Evolutionary conservation across 1,140 invertebrate genomes (phyloP).

Genomic region (Drosophila insularis): DNA sequence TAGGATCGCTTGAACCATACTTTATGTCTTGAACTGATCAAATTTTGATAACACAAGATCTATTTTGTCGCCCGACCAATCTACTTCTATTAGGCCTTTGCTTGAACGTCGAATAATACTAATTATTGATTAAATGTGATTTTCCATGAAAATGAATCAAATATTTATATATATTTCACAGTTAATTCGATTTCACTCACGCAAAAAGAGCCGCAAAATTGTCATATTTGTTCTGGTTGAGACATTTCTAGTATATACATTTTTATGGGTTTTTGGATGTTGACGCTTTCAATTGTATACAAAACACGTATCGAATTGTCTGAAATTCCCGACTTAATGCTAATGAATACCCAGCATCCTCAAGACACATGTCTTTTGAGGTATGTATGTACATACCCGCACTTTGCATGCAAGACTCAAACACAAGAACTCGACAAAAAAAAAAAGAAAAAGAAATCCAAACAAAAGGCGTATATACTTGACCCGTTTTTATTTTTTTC

Average conservation of each 20-base stretch:
- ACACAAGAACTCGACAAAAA: too few species aligned
- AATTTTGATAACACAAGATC: too few species aligned
- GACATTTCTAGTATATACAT: not conserved
- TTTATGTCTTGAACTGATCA: too few species aligned
- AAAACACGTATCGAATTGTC: not conserved
- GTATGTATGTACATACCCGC: not conserved
- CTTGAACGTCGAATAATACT: too few species aligned
- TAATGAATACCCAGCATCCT: constrained; percentile 7
- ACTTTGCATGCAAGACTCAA: not conserved
- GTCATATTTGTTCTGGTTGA: not conserved
- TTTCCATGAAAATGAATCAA: not conserved
- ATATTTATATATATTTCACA: too few species aligned
- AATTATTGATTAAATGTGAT: not conserved
- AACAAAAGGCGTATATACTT: not conserved
- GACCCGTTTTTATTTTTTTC: not conserved
- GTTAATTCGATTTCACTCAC: not conserved
- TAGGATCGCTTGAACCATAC: too few species aligned
- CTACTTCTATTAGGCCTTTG: too few species aligned
- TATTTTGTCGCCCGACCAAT: too few species aligned
- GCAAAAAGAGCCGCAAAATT: not conserved
- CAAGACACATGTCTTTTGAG: not conserved
- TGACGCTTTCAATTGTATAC: not conserved
- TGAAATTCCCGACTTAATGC: constrained; percentile 2
- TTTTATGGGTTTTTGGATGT: not conserved
- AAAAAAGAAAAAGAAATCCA: not conserved